Base-by-base conservation (phyloP, 2,888 invertebrate genomes). In the Chrysomela aeneicollis region DNA sequence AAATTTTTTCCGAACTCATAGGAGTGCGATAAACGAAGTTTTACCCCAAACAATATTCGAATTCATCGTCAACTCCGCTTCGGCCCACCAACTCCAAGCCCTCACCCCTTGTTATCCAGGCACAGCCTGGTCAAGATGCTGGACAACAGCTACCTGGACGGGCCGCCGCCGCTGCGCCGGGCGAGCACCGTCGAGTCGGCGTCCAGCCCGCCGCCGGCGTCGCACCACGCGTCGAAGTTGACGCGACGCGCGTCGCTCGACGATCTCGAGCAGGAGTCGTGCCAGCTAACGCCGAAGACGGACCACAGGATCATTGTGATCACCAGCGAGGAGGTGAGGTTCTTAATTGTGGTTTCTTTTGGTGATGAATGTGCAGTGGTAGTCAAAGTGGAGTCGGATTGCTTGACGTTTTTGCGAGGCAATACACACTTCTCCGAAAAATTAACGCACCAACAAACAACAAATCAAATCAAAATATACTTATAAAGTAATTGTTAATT, bases 241-340 rank as follows among this genome's bases (percentile, higher is more conserved):
- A 86, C 89, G 1, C 86, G 92, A 3, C 85, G 92, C 59, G 92
- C 92, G 4, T 92, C 92, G 0, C 79, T 93, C 46, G 93, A 94
- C 74, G 93, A 93, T 73, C 84, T 94, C 58, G 95, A 95, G 78
- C 89, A 91, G 72, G 90, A 91, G 75, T 89, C 92, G 0, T 93
- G 93, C 79, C 91, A 92, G 70, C 83, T 95, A 69, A 90, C 93
- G 32, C 95, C 95, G 0, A 88, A 88, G 78, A 84, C 92, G 1
- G 94, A 95, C 76, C 92, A 93, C 75, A 85, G 95, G 73, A 95
- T 95, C 72, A 85, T 92, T 15, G 83, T 91, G 22, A 86, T 94
- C 35, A 88, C 87, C 74, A 90, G 87, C 70, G 89, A 90, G 35
- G 91, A 93, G 87, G 94, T 94, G 79, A 79, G 77, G 5, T n/a